A percentile compares a stretch with the other conserved stretches of the same genome.
phyloP scores from a whole-genome alignment of 2,797 vertebrate species.

The Micrastur ruficollis region DNA sequence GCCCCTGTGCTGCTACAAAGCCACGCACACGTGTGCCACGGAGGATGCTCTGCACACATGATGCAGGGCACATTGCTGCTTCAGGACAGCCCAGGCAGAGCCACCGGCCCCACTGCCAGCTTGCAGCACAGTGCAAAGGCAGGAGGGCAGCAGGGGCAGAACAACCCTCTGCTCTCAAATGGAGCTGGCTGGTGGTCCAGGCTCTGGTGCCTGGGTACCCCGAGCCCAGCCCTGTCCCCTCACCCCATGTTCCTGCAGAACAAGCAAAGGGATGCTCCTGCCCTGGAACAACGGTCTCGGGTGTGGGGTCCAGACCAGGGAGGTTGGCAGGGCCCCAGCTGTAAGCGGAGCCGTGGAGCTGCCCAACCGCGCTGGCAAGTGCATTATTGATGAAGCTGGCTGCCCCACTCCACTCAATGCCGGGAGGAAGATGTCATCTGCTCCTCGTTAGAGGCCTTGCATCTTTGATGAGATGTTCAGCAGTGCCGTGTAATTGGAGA shows the following conservation, averaged over 20 bases:
- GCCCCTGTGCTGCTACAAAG: background rate
- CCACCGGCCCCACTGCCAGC: rapidly evolving
- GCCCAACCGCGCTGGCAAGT: background rate
- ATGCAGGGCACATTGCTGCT: background rate
- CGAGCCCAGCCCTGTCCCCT: background rate
- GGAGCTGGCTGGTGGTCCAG: too few relatives aligned
- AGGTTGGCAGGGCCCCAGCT: background rate
- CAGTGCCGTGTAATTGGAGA: slow-evolving; percentile 51
- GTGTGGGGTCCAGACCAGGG: rapidly evolving
- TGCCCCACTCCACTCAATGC: background rate
- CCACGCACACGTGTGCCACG: rapidly evolving
- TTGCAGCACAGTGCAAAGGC: background rate
- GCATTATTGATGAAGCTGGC: slow-evolving; percentile 64
- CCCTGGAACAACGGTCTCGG: rapidly evolving
- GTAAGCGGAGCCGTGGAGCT: slow-evolving; percentile 37
- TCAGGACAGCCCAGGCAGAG: background rate
- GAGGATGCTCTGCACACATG: background rate
- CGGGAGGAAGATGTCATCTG: slow-evolving; percentile 66
- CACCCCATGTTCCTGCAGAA: background rate
- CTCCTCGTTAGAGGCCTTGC: slow-evolving; percentile 66
- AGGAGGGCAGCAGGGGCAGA: background rate
- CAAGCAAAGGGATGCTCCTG: background rate
- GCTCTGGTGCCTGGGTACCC: background rate
- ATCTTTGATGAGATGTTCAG: slow-evolving; percentile 74
- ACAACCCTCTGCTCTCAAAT: background rate